These are phyloP conservation scores for Terrapene triunguis DNA, from an alignment of 2,113 vertebrate species.

Conservation along the genomic window DNA sequence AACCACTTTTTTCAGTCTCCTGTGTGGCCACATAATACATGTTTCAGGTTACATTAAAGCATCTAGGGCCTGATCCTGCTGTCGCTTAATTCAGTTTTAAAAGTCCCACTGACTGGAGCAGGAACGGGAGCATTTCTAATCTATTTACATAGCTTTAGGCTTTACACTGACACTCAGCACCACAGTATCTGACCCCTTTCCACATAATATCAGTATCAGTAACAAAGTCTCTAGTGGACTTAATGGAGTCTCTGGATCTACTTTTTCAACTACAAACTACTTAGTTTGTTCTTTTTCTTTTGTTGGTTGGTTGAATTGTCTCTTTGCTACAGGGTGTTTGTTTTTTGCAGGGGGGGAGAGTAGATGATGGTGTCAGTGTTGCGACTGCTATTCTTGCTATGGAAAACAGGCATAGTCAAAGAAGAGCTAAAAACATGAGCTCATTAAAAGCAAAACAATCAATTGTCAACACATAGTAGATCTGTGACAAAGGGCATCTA, in stretches of 20 bases:
- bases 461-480: not conserved
- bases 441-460: too few relatives aligned
- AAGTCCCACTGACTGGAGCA: not conserved
- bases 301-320: not conserved
- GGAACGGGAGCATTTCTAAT: not conserved
- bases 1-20: not conserved
- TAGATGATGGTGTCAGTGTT: fast-evolving
- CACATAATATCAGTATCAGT: not conserved
- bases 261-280: not conserved
- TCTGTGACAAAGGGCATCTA: not conserved
- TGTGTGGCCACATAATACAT: not conserved
- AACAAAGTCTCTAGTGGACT: not conserved
- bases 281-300: not conserved
- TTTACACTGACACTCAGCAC: not conserved
- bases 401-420: not conserved
- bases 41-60: not conserved
- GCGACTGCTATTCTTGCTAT: not conserved
- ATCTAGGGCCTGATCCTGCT: not conserved
- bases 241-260: not conserved
- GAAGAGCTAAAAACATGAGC: not conserved
- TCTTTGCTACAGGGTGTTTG: not conserved
- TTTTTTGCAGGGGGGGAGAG: not conserved
- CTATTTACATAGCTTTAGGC: not conserved
- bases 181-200: not conserved
- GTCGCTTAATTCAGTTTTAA: not conserved